These are phyloP conservation scores for Taeniopygia guttata DNA, from an alignment of 2,797 vertebrate species.

Conservation along the genomic window DNA sequence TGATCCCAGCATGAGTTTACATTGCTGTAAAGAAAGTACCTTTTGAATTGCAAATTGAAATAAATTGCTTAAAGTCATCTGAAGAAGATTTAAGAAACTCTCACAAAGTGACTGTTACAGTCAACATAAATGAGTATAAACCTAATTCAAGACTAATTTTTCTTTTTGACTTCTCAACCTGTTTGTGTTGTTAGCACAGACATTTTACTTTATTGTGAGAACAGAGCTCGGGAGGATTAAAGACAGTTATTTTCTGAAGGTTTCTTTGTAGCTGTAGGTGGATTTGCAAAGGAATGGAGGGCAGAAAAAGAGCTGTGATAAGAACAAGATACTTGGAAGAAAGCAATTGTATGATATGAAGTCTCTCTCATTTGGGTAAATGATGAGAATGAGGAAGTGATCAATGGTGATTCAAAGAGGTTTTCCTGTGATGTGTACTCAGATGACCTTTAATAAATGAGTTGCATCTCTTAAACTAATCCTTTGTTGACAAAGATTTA, in stretches of 20 bases:
- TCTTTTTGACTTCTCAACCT: neutral
- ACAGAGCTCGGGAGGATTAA: neutral
- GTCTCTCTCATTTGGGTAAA: neutral
- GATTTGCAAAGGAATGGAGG: neutral
- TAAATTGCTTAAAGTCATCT: neutral
- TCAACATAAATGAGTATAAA: neutral
- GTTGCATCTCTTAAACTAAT: neutral
- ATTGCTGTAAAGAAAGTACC: neutral
- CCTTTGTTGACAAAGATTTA: neutral
- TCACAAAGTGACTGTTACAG: neutral
- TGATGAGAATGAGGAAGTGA: neutral
- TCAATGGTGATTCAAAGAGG: neutral
- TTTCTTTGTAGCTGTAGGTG: neutral
- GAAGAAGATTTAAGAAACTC: neutral
- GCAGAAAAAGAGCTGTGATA: neutral
- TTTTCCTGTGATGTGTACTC: neutral
- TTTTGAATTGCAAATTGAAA: neutral
- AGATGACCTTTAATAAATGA: neutral
- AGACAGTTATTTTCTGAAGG: neutral
- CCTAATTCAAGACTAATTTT: neutral
- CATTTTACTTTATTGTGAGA: neutral
- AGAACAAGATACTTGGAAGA: neutral
- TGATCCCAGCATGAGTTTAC: neutral
- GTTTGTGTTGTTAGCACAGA: neutral
- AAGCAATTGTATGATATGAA: neutral